Base-by-base conservation (phyloP, 2,113 vertebrate species). In the Colossoma macropomum region DNA sequence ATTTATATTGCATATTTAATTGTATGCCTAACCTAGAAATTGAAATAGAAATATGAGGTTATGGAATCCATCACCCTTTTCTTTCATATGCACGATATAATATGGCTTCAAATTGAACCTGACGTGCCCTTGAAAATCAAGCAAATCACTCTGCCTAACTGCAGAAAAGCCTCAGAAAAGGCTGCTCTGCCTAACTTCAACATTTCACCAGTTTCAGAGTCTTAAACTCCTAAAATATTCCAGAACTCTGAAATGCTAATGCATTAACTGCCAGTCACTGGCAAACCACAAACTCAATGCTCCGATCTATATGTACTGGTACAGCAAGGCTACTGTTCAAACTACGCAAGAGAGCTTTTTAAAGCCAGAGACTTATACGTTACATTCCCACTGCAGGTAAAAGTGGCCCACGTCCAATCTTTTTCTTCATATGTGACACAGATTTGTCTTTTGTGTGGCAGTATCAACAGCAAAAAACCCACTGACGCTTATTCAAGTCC, bases 101-200 rank as follows among this genome's bases (percentile, higher is more conserved):
- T 68, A 77, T 77, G 54, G 75, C 75, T 77, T 59, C 59, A 77
- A 38, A 34, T 10, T 62, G 15, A 77, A 59, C 75, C 75, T 63
- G 28, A 63, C 38, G 34, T 77, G 25, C 30, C 30, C 25, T 56
- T 21, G 5, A 15, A 12, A 60, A 54, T 13, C 13, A 60, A 59
- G 50, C 75, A 17, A 38, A 66, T 41, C 65, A 41, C 27, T 41
- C 45, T 10, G 25, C 7, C 59, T 27, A 12, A 60, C 23, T n/a
- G 7, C 2, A 60, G 56, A n/a, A 25, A 60, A n/a, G 21, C 21
- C 54, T 56, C 54, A 56, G 13, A 56, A 21, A 60, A 4, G 23
- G 56, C 56, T 12, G 23, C 56, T 60, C 19, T 23, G 23, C n/a
- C 56, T 25, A 25, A 60, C 56, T 60, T 10, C 56, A 54, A 19